Percentiles rank a stretch among this genome's conserved stretches.
These are phyloP conservation scores for Chrysochloris asiatica DNA, from an alignment of 2,113 vertebrate species.

Conservation along the genomic window DNA sequence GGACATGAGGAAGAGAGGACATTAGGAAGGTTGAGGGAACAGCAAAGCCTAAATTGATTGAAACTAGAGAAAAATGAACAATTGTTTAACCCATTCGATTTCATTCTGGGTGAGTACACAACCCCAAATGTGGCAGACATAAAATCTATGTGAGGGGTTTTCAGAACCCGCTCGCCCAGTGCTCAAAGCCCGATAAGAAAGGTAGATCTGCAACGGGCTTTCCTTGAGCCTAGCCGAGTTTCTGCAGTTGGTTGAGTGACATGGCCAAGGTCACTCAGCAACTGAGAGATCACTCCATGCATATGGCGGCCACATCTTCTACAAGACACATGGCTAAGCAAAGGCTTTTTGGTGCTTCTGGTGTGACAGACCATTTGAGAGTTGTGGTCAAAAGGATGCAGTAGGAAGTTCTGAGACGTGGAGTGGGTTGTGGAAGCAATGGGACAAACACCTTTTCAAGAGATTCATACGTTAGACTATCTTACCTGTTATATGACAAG, in stretches of 20 bases:
- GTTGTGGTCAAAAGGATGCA: slow-evolving; percentile 40
- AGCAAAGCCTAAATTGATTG: not conserved
- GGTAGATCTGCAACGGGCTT: not conserved
- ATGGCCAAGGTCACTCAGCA: slow-evolving; percentile 24
- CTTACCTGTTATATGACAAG: not conserved
- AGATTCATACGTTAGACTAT: not conserved
- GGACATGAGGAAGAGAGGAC: not conserved
- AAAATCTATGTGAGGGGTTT: not conserved
- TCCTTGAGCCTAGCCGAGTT: not conserved
- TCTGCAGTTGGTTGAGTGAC: slow-evolving; percentile 46
- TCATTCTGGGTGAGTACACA: not conserved
- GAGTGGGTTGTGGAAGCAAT: slow-evolving; percentile 32
- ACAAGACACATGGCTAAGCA: not conserved
- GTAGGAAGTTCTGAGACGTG: slow-evolving; percentile 27
- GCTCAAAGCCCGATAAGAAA: not conserved
- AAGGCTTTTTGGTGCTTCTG: slow-evolving; percentile 28
- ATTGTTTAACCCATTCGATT: not conserved
- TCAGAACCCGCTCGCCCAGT: not conserved
- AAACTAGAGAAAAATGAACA: not conserved
- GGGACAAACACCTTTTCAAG: slow-evolving; percentile 22
- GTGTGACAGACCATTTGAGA: not conserved
- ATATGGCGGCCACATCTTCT: slow-evolving; percentile 43
- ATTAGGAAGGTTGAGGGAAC: not conserved
- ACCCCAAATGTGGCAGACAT: not conserved
- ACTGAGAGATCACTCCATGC: not conserved